These are phyloP conservation scores for Thyatira batis DNA, from an alignment of 2,888 invertebrate genomes.

Conservation along the genomic window DNA sequence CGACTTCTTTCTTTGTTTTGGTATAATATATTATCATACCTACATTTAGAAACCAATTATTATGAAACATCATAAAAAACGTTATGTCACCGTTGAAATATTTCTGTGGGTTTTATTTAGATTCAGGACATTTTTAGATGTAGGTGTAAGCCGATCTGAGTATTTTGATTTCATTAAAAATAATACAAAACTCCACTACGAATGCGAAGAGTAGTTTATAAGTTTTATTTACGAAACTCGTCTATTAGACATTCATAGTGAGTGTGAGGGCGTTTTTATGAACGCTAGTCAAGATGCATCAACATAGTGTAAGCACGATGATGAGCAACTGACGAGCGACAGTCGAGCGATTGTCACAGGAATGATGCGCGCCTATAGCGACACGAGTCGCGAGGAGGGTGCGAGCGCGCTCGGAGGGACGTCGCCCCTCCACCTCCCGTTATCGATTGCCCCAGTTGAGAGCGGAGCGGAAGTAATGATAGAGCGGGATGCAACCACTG, in stretches of 20 bases:
- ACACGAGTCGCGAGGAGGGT: conserved; percentile 38
- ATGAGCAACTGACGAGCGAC: conserved; percentile 42
- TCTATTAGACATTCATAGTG: not conserved
- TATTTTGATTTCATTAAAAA: no score
- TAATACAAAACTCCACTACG: no score
- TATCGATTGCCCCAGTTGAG: conserved; percentile 87
- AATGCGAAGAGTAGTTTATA: not conserved
- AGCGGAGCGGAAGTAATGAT: conserved; percentile 80
- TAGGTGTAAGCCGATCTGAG: no score
- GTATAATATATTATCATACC: no score
- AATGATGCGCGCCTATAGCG: conserved; percentile 71
- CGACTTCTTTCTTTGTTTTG: not conserved
- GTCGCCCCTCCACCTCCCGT: conserved; percentile 53
- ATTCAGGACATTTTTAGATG: not conserved
- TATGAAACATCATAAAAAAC: not conserved
- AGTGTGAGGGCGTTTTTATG: not conserved
- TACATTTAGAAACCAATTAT: not conserved
- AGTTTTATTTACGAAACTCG: no score
- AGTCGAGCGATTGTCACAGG: conserved; percentile 76
- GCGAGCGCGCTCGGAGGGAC: conserved; percentile 45
- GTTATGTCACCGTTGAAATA: not conserved
- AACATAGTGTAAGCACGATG: not conserved
- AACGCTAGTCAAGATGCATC: not conserved
- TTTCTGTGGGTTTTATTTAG: not conserved
- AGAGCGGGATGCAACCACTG: conserved; percentile 81